Evolutionary conservation across 2,113 vertebrate genomes (phyloP).

Genomic region (Dunckerocampus dactyliophorus): DNA sequence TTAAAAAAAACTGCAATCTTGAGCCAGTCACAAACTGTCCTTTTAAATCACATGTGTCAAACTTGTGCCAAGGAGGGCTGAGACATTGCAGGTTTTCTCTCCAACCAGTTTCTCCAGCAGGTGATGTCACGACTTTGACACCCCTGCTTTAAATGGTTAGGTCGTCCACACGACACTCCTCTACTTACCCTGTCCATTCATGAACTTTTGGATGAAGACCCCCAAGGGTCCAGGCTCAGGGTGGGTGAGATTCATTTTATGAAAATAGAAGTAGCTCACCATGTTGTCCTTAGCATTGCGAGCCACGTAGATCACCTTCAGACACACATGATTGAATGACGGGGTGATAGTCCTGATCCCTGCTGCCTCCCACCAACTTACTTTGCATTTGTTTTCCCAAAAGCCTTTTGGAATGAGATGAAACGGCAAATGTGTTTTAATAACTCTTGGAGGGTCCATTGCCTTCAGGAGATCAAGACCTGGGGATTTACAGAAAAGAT

Average conservation of each 20-base stretch:
- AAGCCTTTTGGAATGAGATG: conserved; percentile 75
- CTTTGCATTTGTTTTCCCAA: conserved; percentile 79
- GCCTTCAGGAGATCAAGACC: conserved; percentile 69
- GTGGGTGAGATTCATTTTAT: conserved; percentile 77
- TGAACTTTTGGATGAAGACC: conserved; percentile 78
- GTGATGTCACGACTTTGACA: too few relatives aligned
- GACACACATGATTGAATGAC: background rate
- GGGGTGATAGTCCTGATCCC: background rate
- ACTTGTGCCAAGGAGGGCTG: too few relatives aligned
- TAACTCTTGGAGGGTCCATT: conserved; percentile 69
- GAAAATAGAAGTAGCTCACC: conserved; percentile 85
- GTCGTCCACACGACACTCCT: background rate
- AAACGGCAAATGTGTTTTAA: conserved; percentile 77
- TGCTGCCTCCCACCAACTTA: conserved; percentile 19
- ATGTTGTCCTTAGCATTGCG: conserved; percentile 88
- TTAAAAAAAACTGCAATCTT: too few relatives aligned
- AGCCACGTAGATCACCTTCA: conserved; percentile 82
- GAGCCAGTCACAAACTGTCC: too few relatives aligned
- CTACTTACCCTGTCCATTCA: conserved; percentile 76
- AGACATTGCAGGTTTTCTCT: too few relatives aligned
- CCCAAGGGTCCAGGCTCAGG: conserved; percentile 78
- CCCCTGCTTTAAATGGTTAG: too few relatives aligned
- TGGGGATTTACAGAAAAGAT: conserved; percentile 16
- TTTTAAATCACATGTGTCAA: too few relatives aligned
- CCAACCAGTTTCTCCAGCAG: too few relatives aligned